Conservation (phyloP, 2,888 invertebrate genomes). For the Pecten maximus region DNA sequence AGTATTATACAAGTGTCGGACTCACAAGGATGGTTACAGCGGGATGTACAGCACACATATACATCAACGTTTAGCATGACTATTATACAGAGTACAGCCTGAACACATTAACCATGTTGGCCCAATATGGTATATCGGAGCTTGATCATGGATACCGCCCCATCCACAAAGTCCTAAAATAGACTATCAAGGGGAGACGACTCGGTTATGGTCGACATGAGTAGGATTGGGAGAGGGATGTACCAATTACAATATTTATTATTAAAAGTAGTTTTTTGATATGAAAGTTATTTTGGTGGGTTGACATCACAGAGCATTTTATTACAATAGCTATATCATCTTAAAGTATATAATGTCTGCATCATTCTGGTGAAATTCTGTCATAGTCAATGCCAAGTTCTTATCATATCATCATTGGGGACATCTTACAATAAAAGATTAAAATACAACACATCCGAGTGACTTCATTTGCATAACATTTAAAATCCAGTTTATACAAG, state of each 20-base stretch:
- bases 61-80: neutral
- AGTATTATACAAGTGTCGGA: neutral
- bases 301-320: neutral
- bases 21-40: neutral
- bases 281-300: slow-evolving; percentile 28
- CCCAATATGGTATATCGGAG: neutral
- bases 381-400: neutral
- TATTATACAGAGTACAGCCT: neutral
- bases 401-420: neutral
- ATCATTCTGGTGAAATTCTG: neutral
- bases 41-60: neutral
- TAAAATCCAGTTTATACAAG: neutral
- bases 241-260: neutral
- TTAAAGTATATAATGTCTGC: neutral
- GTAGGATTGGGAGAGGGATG: neutral
- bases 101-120: neutral
- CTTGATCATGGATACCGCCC: neutral
- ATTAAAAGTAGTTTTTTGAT: neutral
- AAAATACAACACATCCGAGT: neutral
- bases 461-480: neutral
- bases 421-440: neutral
- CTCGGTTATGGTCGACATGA: neutral
- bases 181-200: neutral
- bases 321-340: neutral
- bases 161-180: neutral